A percentile compares a stretch with the other conserved stretches of the same genome.
Conservation (phyloP, 2,888 invertebrate species). For the Drosophila anceps region DNA sequence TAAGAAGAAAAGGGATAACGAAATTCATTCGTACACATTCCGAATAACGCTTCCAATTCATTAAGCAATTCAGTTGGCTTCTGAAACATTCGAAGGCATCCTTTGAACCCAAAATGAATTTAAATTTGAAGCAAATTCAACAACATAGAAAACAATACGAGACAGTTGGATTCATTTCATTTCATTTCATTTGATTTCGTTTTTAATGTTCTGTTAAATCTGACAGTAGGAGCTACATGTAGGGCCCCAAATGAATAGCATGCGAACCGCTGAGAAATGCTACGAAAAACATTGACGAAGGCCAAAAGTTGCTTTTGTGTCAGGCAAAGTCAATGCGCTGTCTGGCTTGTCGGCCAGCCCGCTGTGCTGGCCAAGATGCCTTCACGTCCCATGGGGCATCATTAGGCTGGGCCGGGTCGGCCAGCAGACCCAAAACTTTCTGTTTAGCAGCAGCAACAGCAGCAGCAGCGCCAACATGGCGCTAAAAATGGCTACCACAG, state of each 20-base stretch:
- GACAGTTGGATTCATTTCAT: slow-evolving; percentile 49
- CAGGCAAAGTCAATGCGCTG: slow-evolving; percentile 46
- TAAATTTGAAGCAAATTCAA: slow-evolving; percentile 55
- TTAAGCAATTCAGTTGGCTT: slow-evolving; percentile 59
- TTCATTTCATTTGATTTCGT: slow-evolving; percentile 37
- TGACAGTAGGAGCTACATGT: slow-evolving; percentile 19
- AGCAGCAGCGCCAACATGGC: slow-evolving; percentile 49
- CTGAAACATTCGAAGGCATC: slow-evolving; percentile 35
- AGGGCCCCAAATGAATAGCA: slow-evolving; percentile 29
- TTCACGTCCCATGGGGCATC: slow-evolving; percentile 69
- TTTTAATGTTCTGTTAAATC: slow-evolving; percentile 51
- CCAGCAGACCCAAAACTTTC: slow-evolving; percentile 41
- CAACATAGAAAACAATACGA: slow-evolving; percentile 52
- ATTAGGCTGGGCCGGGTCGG: slow-evolving; percentile 51
- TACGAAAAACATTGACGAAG: slow-evolving; percentile 58
- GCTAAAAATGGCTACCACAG: slow-evolving; percentile 67
- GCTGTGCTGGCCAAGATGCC: slow-evolving; percentile 53
- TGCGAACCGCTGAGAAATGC: slow-evolving; percentile 19
- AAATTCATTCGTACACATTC: slow-evolving; percentile 47
- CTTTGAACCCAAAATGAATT: slow-evolving; percentile 61
- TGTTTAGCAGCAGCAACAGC: slow-evolving; percentile 27
- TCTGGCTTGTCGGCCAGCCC: slow-evolving; percentile 26
- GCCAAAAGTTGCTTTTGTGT: slow-evolving; percentile 61
- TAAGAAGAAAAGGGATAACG: slow-evolving; percentile 15
- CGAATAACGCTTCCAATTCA: slow-evolving; percentile 65